Evolutionary conservation across 2,888 invertebrate species (phyloP).

Genomic region (Cerceris rybyensis): DNA sequence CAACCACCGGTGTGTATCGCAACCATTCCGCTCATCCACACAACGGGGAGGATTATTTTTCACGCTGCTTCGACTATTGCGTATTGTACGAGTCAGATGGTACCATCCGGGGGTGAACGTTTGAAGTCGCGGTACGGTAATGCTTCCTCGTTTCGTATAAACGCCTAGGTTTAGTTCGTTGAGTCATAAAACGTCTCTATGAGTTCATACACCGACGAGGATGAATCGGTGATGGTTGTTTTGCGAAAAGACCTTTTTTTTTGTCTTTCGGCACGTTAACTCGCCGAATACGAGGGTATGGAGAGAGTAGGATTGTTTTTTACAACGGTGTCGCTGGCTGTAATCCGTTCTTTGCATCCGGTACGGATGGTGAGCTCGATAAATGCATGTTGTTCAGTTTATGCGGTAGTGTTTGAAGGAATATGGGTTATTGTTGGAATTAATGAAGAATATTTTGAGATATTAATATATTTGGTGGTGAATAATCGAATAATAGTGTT

Average conservation of each 20-base stretch:
- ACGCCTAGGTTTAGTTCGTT: slow-evolving; percentile 18
- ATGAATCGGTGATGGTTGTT: too few relatives aligned
- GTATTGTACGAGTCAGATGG: slow-evolving; percentile 23
- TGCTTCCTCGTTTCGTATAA: slow-evolving; percentile 39
- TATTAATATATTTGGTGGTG: too few relatives aligned
- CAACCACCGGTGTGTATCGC: slow-evolving; percentile 30
- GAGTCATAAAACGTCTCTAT: too few relatives aligned
- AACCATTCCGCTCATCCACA: slow-evolving; percentile 48
- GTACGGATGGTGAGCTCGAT: neutral
- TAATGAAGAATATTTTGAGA: too few relatives aligned
- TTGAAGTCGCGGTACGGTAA: slow-evolving; percentile 46
- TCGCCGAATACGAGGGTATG: too few relatives aligned
- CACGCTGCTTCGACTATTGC: slow-evolving; percentile 41
- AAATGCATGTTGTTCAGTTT: neutral
- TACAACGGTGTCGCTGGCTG: neutral
- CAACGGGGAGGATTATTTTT: slow-evolving; percentile 35
- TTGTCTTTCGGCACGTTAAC: too few relatives aligned
- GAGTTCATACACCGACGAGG: too few relatives aligned
- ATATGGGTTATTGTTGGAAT: too few relatives aligned
- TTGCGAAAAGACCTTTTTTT: too few relatives aligned
- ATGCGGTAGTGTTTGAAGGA: too few relatives aligned
- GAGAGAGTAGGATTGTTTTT: neutral
- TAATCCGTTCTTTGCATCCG: neutral
- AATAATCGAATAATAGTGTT: too few relatives aligned
- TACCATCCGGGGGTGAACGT: slow-evolving; percentile 23